Conservation (phyloP, 2,797 vertebrate genomes). For the Nannoperca australis region DNA sequence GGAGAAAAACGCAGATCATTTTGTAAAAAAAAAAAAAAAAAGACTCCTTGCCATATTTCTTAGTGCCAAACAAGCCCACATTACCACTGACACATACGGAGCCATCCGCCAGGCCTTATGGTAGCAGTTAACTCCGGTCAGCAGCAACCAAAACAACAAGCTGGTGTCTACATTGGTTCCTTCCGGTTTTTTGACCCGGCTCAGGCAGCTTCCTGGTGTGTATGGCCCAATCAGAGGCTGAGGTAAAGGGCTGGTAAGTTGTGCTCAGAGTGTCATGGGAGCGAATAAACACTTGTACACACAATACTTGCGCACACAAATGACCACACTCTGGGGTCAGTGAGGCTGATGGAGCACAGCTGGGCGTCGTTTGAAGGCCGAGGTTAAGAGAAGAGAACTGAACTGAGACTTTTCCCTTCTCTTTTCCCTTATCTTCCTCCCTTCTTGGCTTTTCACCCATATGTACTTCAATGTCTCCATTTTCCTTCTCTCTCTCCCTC, state of each 20-base stretch:
- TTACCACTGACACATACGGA: conserved; percentile 65
- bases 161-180: conserved; percentile 57
- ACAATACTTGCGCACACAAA: conserved; percentile 32
- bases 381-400: conserved; percentile 27
- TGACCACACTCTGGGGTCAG: conserved; percentile 41
- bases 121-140: conserved; percentile 70
- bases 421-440: conserved; percentile 35
- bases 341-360: conserved; percentile 57
- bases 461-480: conserved; percentile 47
- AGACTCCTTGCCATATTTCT: conserved; percentile 42
- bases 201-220: conserved; percentile 54
- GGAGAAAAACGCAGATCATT: conserved; percentile 47
- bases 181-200: conserved; percentile 55
- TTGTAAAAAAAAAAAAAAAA: conserved; percentile 46
- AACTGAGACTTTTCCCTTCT: conserved; percentile 33
- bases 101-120: conserved; percentile 74
- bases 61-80: conserved; percentile 65
- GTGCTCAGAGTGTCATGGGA: conserved; percentile 44
- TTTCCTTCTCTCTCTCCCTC: conserved; percentile 40
- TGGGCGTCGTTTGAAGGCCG: conserved; percentile 44
- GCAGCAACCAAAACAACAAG: conserved; percentile 76
- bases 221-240: conserved; percentile 63
- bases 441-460: conserved; percentile 42
- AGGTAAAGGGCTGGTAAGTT: conserved; percentile 55
- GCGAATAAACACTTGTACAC: conserved; percentile 63